These are phyloP conservation scores for Dendrolimus punctatus DNA, from an alignment of 1,140 invertebrate species.

Conservation along the genomic window DNA sequence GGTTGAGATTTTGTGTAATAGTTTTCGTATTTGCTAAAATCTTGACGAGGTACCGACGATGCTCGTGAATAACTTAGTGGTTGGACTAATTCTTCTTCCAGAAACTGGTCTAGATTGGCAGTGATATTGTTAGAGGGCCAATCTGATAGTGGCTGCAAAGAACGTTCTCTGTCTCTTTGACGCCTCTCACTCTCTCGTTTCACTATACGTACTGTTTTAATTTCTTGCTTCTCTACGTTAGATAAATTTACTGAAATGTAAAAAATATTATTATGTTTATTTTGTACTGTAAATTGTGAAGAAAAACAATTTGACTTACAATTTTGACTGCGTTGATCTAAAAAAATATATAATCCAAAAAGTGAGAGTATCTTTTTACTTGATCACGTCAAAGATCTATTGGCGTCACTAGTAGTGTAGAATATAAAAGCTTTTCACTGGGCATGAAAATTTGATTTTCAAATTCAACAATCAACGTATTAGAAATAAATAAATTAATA, in stretches of 20 bases:
- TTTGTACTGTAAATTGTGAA: background rate
- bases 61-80: constrained; percentile 50
- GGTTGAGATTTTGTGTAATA: constrained; percentile 51
- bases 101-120: constrained; percentile 70
- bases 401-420: no score
- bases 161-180: constrained; percentile 80
- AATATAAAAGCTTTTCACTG: no score
- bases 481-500: no score
- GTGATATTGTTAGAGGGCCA: constrained; percentile 52
- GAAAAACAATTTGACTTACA: background rate
- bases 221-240: constrained; percentile 88
- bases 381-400: no score
- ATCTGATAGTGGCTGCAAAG: constrained; percentile 62
- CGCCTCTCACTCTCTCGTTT: constrained; percentile 91
- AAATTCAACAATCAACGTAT: no score
- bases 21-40: constrained; percentile 26
- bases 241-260: constrained; percentile 78
- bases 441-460: no score
- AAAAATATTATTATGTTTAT: background rate
- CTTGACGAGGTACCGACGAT: constrained; percentile 52
- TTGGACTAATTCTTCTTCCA: constrained; percentile 70
- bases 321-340: no score
- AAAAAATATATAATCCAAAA: no score
- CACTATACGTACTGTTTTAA: constrained; percentile 94
- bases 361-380: no score